These are phyloP conservation scores for Limosa lapponica DNA, from an alignment of 2,797 vertebrate genomes.

Conservation along the genomic window DNA sequence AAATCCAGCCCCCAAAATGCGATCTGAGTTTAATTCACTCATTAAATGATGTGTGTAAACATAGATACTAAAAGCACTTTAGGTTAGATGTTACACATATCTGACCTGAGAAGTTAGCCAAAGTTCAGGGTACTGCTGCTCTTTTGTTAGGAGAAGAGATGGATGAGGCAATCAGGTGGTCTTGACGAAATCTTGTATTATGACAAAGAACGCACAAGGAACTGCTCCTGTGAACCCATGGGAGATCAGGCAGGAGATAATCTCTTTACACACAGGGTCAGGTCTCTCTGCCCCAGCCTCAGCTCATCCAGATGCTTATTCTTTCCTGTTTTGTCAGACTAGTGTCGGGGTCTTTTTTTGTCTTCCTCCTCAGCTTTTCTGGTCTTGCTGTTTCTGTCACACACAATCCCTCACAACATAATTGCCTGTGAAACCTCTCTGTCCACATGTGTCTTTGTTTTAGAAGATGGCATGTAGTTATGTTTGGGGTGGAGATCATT, in stretches of 20 bases:
- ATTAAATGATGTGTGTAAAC: not conserved
- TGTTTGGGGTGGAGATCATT: slow-evolving; percentile 60
- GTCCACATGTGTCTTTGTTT: slow-evolving; percentile 63
- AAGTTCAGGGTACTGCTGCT: not conserved
- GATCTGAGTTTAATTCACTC: not conserved
- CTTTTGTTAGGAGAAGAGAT: slow-evolving; percentile 12
- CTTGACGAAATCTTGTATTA: slow-evolving; percentile 33
- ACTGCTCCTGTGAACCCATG: not conserved
- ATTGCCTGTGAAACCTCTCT: slow-evolving; percentile 39
- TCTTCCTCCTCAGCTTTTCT: slow-evolving; percentile 5
- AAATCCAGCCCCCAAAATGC: accelerated
- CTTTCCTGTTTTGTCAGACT: not conserved
- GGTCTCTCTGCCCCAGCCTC: not conserved
- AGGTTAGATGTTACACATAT: not conserved
- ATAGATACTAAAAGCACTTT: not conserved
- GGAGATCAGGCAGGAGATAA: slow-evolving; percentile 2
- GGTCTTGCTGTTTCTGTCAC: slow-evolving; percentile 45
- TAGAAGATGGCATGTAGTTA: slow-evolving; percentile 35
- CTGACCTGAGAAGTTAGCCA: slow-evolving; percentile 19
- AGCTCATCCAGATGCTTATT: slow-evolving; percentile 24
- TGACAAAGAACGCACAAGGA: not conserved
- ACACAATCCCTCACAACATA: not conserved
- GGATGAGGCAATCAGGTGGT: slow-evolving; percentile 10
- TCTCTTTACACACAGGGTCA: slow-evolving; percentile 40
- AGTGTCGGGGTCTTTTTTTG: not conserved